A percentile compares a stretch with the other conserved stretches of the same genome.
Evolutionary conservation across 64 coral and sea anemone genomes (phyloP).

Genomic region (Platygyra sinensis): DNA sequence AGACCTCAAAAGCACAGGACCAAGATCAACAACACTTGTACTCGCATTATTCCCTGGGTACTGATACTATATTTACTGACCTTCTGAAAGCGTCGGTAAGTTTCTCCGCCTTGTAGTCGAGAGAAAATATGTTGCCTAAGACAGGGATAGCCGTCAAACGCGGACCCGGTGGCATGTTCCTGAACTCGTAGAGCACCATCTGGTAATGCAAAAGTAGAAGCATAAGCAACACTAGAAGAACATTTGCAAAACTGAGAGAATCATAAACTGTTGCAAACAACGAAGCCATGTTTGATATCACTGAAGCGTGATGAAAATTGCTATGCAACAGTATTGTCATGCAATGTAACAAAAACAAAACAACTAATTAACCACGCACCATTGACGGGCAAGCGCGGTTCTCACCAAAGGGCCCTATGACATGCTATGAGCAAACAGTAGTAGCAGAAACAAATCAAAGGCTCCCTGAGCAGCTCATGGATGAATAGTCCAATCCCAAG

Average conservation of each 20-base stretch:
- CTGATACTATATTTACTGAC: background rate
- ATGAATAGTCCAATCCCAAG: no score
- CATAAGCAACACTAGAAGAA: background rate
- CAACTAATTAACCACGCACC: no score
- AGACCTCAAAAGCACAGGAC: background rate
- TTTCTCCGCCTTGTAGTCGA: background rate
- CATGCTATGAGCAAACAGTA: no score
- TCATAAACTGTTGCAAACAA: background rate
- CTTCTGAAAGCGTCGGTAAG: background rate
- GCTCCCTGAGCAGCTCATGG: no score
- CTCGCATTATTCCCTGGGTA: no score
- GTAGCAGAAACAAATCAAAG: no score
- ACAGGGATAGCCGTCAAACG: constrained; percentile 28
- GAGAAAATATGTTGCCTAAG: constrained; percentile 33
- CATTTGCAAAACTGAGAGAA: background rate
- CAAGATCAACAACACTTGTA: background rate
- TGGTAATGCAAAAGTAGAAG: constrained; percentile 9
- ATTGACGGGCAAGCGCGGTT: no score
- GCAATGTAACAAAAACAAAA: no score
- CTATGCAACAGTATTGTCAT: no score
- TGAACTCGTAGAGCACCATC: constrained; percentile 40
- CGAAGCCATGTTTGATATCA: background rate
- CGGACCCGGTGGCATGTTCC: constrained; percentile 55
- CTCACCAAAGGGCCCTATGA: no score
- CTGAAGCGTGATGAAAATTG: no score